A percentile compares a stretch with the other conserved stretches of the same genome.
These are phyloP conservation scores for Temnothorax curvispinosus DNA, from an alignment of 1,140 invertebrate species.

Conservation along the genomic window DNA sequence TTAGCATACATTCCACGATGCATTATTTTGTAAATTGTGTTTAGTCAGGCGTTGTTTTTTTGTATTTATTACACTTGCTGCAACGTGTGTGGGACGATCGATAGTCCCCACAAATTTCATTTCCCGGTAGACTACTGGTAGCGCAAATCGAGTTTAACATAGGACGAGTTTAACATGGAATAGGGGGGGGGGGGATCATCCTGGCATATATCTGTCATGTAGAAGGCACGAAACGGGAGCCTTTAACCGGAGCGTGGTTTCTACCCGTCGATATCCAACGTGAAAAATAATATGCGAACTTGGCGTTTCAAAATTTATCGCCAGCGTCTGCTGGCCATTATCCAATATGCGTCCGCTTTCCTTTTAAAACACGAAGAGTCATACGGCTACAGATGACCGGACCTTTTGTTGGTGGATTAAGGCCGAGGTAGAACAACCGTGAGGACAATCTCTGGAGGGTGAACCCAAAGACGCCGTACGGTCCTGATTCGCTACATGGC, in stretches of 20 bases:
- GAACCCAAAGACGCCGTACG: conserved; percentile 69
- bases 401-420: not conserved
- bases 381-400: not conserved
- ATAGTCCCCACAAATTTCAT: conserved; percentile 20
- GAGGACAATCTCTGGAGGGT: conserved; percentile 53
- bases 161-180: conserved; percentile 23
- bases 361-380: not conserved
- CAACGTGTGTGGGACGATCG: not conserved
- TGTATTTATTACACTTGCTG: not conserved
- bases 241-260: conserved; percentile 14
- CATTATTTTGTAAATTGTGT: not conserved
- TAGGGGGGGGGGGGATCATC: conserved; percentile 35
- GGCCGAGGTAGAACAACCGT: not conserved
- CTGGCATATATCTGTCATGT: conserved; percentile 59
- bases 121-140: not conserved
- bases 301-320: conserved; percentile 55
- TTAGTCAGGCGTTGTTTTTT: not conserved
- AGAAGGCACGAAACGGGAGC: not conserved
- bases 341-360: not conserved
- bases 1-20: not conserved
- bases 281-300: conserved; percentile 59
- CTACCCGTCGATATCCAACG: conserved; percentile 25
- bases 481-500: conserved; percentile 77
- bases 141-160: not conserved
- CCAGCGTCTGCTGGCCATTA: not conserved